phyloP scores from a whole-genome alignment of 2,888 invertebrate species.

The Rhagonycha fulva region DNA sequence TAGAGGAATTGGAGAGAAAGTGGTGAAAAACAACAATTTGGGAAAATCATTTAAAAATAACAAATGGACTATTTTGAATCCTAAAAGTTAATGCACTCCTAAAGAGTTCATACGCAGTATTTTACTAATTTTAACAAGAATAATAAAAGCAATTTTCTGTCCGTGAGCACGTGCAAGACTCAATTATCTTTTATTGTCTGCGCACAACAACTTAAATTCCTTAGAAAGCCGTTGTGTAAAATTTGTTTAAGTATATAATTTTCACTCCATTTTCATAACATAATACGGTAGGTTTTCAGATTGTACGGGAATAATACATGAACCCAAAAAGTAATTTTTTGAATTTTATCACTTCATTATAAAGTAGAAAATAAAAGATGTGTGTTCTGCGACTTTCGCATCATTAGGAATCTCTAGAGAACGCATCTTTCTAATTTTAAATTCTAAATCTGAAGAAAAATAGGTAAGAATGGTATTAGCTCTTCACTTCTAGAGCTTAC shows the following conservation, averaged over 20 bases:
- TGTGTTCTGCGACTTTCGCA: neutral
- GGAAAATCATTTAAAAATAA: no score
- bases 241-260: neutral
- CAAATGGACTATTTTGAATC: no score
- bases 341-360: neutral
- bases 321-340: neutral
- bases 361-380: neutral
- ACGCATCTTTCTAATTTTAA: no score
- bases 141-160: neutral
- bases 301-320: neutral
- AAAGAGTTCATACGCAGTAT: neutral
- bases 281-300: neutral
- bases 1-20: no score
- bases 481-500: no score
- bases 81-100: neutral
- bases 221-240: neutral
- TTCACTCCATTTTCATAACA: neutral
- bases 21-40: no score
- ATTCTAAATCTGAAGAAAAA: no score
- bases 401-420: no score
- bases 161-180: neutral
- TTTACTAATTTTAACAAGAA: neutral
- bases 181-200: neutral
- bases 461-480: no score
- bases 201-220: neutral